Conservation (phyloP, 2,888 invertebrate genomes). For the Mythimna pallens region DNA sequence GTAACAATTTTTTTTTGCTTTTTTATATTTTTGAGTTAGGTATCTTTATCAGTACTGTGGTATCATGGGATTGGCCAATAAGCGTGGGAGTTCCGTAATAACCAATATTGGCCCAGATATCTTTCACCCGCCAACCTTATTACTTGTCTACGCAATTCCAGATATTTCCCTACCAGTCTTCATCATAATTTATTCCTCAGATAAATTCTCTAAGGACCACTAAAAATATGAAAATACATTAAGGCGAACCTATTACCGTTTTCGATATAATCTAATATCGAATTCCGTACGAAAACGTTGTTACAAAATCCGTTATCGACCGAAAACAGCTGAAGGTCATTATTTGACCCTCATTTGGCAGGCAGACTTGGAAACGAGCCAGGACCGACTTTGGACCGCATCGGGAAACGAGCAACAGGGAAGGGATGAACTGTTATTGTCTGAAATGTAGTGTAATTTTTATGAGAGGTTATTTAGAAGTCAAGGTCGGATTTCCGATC, state of each 20-base stretch:
- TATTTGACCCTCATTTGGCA: slow-evolving; percentile 72
- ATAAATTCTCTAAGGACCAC: slow-evolving; percentile 27
- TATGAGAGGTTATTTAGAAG: slow-evolving; percentile 48
- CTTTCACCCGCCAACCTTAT: not conserved
- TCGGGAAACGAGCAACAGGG: slow-evolving; percentile 56
- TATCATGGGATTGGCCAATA: not conserved
- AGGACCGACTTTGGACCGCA: slow-evolving; percentile 58
- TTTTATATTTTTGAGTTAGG: too few relatives aligned
- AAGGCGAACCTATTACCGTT: slow-evolving; percentile 40
- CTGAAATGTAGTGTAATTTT: slow-evolving; percentile 62
- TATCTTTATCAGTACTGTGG: too few relatives aligned
- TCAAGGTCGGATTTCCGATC: slow-evolving; percentile 51
- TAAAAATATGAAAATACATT: slow-evolving; percentile 54
- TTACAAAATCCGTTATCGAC: slow-evolving; percentile 68
- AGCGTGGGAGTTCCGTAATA: not conserved
- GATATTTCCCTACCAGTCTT: slow-evolving; percentile 20
- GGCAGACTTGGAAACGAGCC: slow-evolving; percentile 67
- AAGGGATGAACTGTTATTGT: slow-evolving; percentile 54
- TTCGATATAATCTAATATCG: slow-evolving; percentile 50
- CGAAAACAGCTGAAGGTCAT: slow-evolving; percentile 69
- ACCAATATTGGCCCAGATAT: not conserved
- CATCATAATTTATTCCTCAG: slow-evolving; percentile 22
- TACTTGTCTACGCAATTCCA: slow-evolving; percentile 3
- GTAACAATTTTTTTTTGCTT: too few relatives aligned
- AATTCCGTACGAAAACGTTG: slow-evolving; percentile 49